Base-by-base conservation (phyloP, 2,888 invertebrate genomes). In the Leucania comma region DNA sequence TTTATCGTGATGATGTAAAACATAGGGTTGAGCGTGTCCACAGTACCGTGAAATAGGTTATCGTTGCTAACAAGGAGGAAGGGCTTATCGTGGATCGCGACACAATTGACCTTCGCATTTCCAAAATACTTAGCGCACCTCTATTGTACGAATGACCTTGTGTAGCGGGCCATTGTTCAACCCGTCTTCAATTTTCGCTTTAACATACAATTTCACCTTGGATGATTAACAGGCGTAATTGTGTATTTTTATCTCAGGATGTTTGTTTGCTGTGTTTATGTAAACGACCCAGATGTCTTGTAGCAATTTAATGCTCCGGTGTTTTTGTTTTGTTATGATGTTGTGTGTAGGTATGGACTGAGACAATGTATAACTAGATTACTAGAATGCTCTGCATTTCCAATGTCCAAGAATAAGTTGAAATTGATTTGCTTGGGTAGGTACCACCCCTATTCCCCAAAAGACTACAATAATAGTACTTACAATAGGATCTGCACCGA, bases 161-260 rank as follows among this genome's bases (percentile, higher is more conserved):
- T 78, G 72, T 68, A 79, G 69, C 78, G 80, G 83, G 68, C 91
- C 86, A 93, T 93, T 93, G 92, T 93, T 91, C 80, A 82, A 78
- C 85, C 80, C 77, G 85, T 91, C 91, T 92, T 92, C 87, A 92
- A 92, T 92, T 92, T 93, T 93, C 82, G 91, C 88, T 87, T 87
- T 90, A 91, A 92, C 91, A 92, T 89, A 88, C 89, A 92, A 92
- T 92, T 93, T 93, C 90, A 92, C 94, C 94, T 94, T 94, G 93
- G 85, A 90, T 92, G 90, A 92, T 92, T 90, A 91, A 89, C 86
- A 87, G 82, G 83, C 81, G 89, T 88, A 88, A 78, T 86, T 84
- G 82, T 77, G 78, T 80, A 81, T 84, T 85, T 87, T 86, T 86
- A 83, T 83, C 83, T 80, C 38, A 57, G 73, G 75, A 79, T 83